A percentile compares a stretch with the other conserved stretches of the same genome.
Conservation (phyloP, 2,797 vertebrate species). For the Acanthurus leucopareius region DNA sequence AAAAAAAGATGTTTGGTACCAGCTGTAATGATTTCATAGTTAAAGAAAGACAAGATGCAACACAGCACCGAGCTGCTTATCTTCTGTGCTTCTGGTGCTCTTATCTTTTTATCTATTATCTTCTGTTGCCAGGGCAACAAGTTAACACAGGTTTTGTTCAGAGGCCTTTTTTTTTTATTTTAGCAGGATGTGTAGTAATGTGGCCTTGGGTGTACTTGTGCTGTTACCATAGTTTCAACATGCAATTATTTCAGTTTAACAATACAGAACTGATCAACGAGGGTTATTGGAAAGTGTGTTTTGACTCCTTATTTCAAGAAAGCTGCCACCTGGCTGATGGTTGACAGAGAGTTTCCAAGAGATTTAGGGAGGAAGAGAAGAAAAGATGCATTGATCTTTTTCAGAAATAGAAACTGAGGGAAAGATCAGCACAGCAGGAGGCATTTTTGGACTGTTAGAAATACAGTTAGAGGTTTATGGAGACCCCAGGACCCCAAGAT, state of each 20-base stretch:
- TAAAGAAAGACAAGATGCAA: not conserved
- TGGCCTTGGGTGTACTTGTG: constrained; percentile 21
- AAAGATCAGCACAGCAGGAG: not conserved
- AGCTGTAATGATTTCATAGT: not conserved
- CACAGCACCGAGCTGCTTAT: not conserved
- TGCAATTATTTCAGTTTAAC: not conserved
- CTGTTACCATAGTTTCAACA: constrained; percentile 45
- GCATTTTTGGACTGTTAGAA: not conserved
- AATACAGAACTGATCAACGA: not conserved
- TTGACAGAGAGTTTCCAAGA: not conserved
- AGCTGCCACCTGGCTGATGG: not conserved
- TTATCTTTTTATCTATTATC: not conserved
- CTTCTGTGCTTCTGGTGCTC: too few relatives aligned
- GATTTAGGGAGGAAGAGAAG: not conserved
- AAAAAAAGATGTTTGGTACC: not conserved
- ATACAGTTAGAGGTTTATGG: not conserved
- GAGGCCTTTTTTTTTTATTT: constrained; percentile 14
- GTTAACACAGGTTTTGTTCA: constrained; percentile 8
- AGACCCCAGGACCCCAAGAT: not conserved
- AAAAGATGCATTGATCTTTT: constrained; percentile 3
- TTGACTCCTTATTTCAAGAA: not conserved
- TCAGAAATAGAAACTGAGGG: not conserved
- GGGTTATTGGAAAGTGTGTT: not conserved
- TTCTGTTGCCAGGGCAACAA: constrained; percentile 54
- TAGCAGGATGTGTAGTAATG: constrained; percentile 1